phyloP scores from a whole-genome alignment of 2,113 vertebrate genomes.

The Larimichthys polyactis region DNA sequence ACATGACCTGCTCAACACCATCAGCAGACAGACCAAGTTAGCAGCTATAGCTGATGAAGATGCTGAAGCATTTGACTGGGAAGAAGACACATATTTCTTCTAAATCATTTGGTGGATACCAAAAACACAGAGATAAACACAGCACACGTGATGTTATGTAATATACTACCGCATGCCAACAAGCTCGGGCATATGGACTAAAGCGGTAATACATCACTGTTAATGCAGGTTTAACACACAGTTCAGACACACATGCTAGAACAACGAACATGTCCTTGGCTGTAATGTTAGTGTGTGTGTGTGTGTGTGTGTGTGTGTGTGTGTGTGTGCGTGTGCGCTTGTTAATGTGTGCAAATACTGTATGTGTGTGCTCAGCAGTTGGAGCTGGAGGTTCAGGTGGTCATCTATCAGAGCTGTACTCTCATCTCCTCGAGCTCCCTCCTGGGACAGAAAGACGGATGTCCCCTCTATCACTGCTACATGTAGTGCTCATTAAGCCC shows the following conservation, averaged over 20 bases:
- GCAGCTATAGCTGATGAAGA: not conserved
- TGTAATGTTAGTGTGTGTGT: not conserved
- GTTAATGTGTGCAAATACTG: constrained; percentile 4
- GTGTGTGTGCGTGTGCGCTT: not conserved
- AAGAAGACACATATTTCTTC: not conserved
- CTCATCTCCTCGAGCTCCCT: constrained; percentile 47
- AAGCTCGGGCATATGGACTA: not conserved
- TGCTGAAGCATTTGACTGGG: not conserved
- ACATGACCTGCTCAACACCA: not conserved
- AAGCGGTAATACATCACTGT: not conserved
- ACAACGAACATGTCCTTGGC: not conserved
- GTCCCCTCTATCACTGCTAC: constrained; percentile 30
- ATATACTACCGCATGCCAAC: not conserved
- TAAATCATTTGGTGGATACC: not conserved
- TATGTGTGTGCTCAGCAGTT: constrained; percentile 52
- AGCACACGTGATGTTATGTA: not conserved
- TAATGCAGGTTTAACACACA: not conserved
- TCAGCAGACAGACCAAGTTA: not conserved
- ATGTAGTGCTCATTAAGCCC: constrained; percentile 42
- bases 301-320: too few species aligned
- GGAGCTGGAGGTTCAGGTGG: constrained; percentile 34
- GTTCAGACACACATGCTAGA: not conserved
- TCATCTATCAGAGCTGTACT: constrained; percentile 67
- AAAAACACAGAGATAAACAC: not conserved
- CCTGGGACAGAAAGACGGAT: constrained; percentile 54